Conservation (phyloP, 2,888 invertebrate species). For the Campoplex capitator region DNA sequence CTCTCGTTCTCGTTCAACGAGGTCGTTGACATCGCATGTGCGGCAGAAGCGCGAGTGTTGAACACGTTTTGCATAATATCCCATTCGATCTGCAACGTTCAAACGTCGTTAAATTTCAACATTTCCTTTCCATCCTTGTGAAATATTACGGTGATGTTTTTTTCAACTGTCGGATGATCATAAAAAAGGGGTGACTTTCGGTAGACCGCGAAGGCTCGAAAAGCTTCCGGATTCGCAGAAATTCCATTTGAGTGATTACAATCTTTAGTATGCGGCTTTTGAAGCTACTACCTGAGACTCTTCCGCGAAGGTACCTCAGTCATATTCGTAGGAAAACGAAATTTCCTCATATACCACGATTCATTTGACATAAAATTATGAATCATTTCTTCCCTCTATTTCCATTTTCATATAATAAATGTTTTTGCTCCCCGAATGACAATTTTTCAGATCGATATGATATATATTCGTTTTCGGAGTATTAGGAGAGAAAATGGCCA, state of each 20-base stretch:
- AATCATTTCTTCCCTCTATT: neutral
- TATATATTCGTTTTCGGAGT: too few species aligned
- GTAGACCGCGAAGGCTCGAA: neutral
- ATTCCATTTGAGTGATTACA: neutral
- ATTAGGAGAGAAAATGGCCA: too few species aligned
- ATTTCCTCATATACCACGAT: neutral
- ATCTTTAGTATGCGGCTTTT: neutral
- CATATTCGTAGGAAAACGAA: neutral
- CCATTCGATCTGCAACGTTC: conserved; percentile 30
- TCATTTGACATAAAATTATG: neutral
- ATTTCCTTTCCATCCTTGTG: neutral
- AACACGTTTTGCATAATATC: conserved; percentile 53
- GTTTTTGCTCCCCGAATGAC: too few species aligned
- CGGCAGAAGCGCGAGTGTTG: conserved; percentile 24
- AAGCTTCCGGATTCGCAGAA: neutral
- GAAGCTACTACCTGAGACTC: neutral
- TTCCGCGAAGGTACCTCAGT: neutral
- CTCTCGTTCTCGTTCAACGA: conserved; percentile 58
- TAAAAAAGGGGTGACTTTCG: conserved; percentile 1
- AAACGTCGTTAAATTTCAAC: conserved; percentile 45
- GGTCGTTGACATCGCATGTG: conserved; percentile 60
- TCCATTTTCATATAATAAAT: too few species aligned
- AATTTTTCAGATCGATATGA: too few species aligned
- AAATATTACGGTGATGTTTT: conserved; percentile 2
- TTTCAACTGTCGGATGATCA: conserved; percentile 35